phyloP scores from a whole-genome alignment of 2,113 vertebrate genomes.

The Cettia cetti region DNA sequence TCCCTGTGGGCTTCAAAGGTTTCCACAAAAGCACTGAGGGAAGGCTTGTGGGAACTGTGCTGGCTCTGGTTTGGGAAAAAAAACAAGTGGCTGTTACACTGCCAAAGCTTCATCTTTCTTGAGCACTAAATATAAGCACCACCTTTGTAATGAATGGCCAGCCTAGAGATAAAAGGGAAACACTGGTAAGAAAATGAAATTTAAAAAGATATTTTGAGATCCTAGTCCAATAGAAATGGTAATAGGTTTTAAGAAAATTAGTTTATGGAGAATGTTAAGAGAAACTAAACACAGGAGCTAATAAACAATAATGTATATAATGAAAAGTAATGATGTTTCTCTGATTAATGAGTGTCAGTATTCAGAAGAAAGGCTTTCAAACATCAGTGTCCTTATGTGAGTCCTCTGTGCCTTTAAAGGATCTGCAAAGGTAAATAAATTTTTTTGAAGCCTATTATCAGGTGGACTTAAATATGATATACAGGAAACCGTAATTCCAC shows the following conservation, averaged over 20 bases:
- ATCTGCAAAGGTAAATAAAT: background rate
- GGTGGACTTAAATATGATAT: background rate
- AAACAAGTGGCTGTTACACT: background rate
- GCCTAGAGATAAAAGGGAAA: constrained; percentile 3
- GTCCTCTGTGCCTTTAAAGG: background rate
- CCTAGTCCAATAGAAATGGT: background rate
- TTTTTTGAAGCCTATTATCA: background rate
- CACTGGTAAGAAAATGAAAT: background rate
- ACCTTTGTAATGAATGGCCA: background rate
- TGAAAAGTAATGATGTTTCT: background rate
- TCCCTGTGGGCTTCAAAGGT: background rate
- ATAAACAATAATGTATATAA: constrained; percentile 8
- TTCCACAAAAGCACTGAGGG: background rate
- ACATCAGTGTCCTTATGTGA: background rate
- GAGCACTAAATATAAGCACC: rapidly evolving
- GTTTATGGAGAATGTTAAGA: background rate
- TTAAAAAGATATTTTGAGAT: background rate
- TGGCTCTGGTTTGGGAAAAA: background rate
- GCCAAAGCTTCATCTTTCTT: background rate
- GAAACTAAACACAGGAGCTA: background rate
- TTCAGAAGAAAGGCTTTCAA: background rate
- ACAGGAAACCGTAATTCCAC: background rate
- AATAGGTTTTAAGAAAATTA: background rate
- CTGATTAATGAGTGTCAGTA: background rate
- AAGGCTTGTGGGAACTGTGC: background rate